Percentiles rank a stretch among this genome's conserved stretches.
phyloP scores from a whole-genome alignment of 2,797 vertebrate genomes.

The Chelon auratus region DNA sequence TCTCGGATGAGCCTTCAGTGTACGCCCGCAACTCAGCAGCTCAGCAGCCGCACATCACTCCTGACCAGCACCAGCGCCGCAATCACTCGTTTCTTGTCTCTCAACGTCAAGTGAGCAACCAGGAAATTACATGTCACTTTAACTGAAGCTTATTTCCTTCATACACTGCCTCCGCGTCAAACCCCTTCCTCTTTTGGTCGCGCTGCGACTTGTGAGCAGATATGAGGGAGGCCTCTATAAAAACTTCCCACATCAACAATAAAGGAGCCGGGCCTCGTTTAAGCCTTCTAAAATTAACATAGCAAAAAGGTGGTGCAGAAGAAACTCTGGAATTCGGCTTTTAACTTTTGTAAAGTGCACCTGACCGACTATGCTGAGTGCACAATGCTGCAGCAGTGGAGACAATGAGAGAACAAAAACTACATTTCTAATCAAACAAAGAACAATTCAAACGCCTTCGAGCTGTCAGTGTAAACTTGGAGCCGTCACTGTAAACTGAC shows the following conservation, averaged over 20 bases:
- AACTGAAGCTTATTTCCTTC: constrained; percentile 86
- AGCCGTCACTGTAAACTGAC: background rate
- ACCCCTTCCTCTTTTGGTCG: constrained; percentile 78
- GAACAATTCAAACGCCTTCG: background rate
- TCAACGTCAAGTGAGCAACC: constrained; percentile 70
- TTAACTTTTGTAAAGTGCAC: background rate
- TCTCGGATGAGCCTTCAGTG: constrained; percentile 61
- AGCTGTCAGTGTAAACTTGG: background rate
- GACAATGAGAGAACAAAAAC: background rate
- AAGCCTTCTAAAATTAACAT: constrained; percentile 26
- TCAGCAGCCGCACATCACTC: constrained; percentile 63
- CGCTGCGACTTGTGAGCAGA: constrained; percentile 45
- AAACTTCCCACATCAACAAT: constrained; percentile 41
- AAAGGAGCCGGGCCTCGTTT: background rate
- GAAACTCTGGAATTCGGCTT: constrained; percentile 1
- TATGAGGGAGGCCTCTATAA: constrained; percentile 28
- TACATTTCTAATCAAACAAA: background rate
- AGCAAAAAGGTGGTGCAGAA: constrained; percentile 3
- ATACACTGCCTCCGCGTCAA: constrained; percentile 53
- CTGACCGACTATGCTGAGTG: background rate
- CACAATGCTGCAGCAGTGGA: background rate
- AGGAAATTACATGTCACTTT: constrained; percentile 90
- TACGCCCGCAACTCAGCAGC: constrained; percentile 48
- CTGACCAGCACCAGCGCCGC: constrained; percentile 39
- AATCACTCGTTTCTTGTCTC: constrained; percentile 47